phyloP scores from a whole-genome alignment of 2,797 vertebrate species.

The Iguana delicatissima region DNA sequence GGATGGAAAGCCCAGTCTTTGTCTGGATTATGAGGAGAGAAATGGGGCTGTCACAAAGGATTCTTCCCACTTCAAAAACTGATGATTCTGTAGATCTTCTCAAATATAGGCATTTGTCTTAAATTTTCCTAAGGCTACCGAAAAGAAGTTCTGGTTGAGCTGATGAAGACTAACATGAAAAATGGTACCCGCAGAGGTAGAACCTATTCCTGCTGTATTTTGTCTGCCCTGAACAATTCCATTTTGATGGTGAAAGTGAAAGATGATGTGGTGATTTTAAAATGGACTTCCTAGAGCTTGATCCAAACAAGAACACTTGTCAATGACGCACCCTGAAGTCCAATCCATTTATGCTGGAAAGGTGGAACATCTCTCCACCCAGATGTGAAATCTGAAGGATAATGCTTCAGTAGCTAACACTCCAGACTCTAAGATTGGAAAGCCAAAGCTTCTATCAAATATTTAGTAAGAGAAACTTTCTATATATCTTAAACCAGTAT shows the following conservation, averaged over 20 bases:
- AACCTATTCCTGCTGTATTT: constrained; percentile 48
- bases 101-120: constrained; percentile 67
- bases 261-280: constrained; percentile 44
- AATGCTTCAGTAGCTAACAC: accelerated
- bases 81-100: constrained; percentile 66
- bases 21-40: constrained; percentile 45
- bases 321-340: constrained; percentile 7
- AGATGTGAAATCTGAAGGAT: constrained; percentile 14
- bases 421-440: background rate
- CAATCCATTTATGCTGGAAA: constrained; percentile 28
- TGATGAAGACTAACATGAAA: constrained; percentile 68
- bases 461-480: background rate
- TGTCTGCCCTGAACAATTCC: constrained; percentile 50
- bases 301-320: constrained; percentile 33
- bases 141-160: constrained; percentile 64
- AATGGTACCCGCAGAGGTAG: constrained; percentile 58
- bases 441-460: background rate
- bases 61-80: constrained; percentile 57
- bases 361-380: constrained; percentile 4
- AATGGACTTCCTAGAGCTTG: constrained; percentile 47
- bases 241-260: constrained; percentile 50
- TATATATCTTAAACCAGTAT: background rate
- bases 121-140: constrained; percentile 61
- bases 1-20: constrained; percentile 7
- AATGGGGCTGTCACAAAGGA: constrained; percentile 57